Base-by-base conservation (phyloP, 2,888 invertebrate species). In the Leucozona laternaria region DNA sequence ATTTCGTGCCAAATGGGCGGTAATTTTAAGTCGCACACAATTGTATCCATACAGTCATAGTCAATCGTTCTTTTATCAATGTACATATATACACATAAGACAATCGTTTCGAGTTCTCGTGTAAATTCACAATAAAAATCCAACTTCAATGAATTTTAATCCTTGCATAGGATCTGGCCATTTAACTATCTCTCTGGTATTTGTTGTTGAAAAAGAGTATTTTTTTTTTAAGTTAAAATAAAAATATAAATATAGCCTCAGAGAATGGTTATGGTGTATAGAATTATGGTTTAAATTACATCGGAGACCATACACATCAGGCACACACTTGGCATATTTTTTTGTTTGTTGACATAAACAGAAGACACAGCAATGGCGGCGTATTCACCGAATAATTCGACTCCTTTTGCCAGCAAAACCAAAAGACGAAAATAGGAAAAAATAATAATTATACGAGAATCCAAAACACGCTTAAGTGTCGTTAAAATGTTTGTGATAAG, bases 401-500 rank as follows among this genome's bases (percentile, higher is more conserved):
- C 62, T 34, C 50, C 25, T 55, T n/a, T 79, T 62, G 20, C 4
- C 13, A 17, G 57, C 22, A 31, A 31, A 28, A 22, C 28, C 43
- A 45, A 37, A 62, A 48, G 55, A 28, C 48, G 11, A 15, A 31
- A 28, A 50, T 13, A 60, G 45, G n/a, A 50, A 66, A 48, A 45
- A 58, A 11, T 66, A 25, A 31, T 68, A 68, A 22, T 17, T 68
- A 20, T n/a, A n/a, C 20, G 40, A 40, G n/a, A 45, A 17, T 17
- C 10, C 28, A 20, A 31, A 48, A 66, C 48, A 31, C 31, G 55
- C 73, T 20, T 37, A 20, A 20, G 68, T 48, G 68, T 48, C 48
- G 22, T 17, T 48, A 86, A 64, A 72, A 89, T 89, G 89, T 89
- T 89, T 82, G 89, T 89, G 75, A 88, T 89, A 79, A 88, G 82